A percentile compares a stretch with the other conserved stretches of the same genome.
These are phyloP conservation scores for Agapornis canus DNA, from an alignment of 2,797 vertebrate species.

Conservation along the genomic window DNA sequence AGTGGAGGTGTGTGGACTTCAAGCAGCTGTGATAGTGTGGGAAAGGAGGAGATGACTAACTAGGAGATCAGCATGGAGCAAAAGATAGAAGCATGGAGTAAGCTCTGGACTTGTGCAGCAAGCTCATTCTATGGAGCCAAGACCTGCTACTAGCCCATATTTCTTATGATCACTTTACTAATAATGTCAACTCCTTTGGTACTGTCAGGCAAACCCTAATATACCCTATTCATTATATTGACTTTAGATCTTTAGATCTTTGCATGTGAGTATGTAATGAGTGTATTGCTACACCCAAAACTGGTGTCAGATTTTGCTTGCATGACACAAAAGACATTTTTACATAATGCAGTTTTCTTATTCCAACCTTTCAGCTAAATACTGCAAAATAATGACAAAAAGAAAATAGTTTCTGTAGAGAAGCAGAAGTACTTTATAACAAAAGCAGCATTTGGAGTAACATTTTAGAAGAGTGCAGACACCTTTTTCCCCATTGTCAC, in stretches of 20 bases:
- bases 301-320: constrained; percentile 15
- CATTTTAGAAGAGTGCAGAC: constrained; percentile 15
- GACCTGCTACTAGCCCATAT: neutral
- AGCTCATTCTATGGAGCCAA: neutral
- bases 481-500: constrained; percentile 21
- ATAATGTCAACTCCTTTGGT: neutral
- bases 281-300: neutral
- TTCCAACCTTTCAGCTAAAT: constrained; percentile 41
- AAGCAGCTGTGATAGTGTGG: neutral
- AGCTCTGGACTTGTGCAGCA: neutral
- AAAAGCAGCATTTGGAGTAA: constrained; percentile 46
- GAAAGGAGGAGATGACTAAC: neutral
- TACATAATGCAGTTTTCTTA: constrained; percentile 58
- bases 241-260: neutral
- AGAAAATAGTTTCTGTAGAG: constrained; percentile 50
- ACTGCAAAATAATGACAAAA: constrained; percentile 14
- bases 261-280: neutral
- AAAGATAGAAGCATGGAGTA: neutral
- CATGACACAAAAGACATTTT: neutral
- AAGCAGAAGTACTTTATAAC: constrained; percentile 39
- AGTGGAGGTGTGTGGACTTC: neutral
- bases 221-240: neutral
- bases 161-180: neutral
- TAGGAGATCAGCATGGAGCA: neutral
- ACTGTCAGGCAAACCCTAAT: neutral